Base-by-base conservation (phyloP, 2,888 invertebrate species). In the Tineola bisselliella region DNA sequence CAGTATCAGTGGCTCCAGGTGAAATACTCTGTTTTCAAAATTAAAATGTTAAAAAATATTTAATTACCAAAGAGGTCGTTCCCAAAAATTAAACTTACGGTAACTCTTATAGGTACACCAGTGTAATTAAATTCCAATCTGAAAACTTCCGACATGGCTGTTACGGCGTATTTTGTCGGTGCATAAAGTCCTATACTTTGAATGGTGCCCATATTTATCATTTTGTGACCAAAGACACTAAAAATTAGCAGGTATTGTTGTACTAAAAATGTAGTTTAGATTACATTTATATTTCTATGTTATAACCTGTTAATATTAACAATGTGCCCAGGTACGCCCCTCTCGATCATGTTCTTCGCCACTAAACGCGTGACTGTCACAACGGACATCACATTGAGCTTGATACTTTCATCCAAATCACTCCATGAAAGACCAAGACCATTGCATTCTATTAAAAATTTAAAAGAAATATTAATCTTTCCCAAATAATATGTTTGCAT, bases 1-100 rank as follows among this genome's bases (percentile, higher is more conserved):
- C 87, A 0, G 90, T 90, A 54, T 82, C 81, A 18, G 91, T 90
- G 65, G 90, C 71, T 15, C 91, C 92, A 0, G 91, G 91, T 52
- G 89, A 90, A 56, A 91, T 78, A 66, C 89, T 90, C 91, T 91
- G 67, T 38, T 12, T 6, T 2, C 3, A 38, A 38, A 25, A 25
- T 25, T 25, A 25, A 4, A 4, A 25, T 25, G 2, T 4, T 25
- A n/a, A n/a, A n/a, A n/a, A 4, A 25, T 25, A 25, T 25, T 25
- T 25, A 4, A 25, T 25, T 25, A 25, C n/a, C n/a, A n/a, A n/a
- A n/a, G n/a, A n/a, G n/a, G n/a, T n/a, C n/a, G n/a, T n/a, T n/a
- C n/a, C n/a, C n/a, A n/a, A 25, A 44, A 18, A 17, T 25, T 25
- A 25, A 2, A 62, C 65, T 66, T 63, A 73, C 73, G 19, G 74